A percentile compares a stretch with the other conserved stretches of the same genome.
Evolutionary conservation across 2,888 invertebrate genomes (phyloP).

Genomic region (Lasioglossum marginatum): DNA sequence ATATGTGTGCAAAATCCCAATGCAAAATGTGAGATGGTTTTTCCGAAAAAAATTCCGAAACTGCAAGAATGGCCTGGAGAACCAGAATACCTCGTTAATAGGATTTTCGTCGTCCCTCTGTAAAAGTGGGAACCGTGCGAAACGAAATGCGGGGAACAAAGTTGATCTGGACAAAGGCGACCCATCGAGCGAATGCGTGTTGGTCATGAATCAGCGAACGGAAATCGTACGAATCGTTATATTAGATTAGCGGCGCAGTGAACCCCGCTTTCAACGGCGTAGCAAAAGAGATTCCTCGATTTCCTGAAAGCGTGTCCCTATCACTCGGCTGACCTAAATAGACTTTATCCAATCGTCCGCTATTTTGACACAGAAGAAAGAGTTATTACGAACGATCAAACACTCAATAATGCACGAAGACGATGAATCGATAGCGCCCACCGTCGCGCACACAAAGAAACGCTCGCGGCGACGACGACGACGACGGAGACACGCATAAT

Average conservation of each 20-base stretch:
- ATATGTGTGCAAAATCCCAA: too few relatives aligned
- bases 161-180: slow-evolving; percentile 17
- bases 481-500: background rate
- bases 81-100: background rate
- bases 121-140: background rate
- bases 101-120: background rate
- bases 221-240: slow-evolving; percentile 31
- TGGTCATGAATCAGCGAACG: slow-evolving; percentile 15
- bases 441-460: background rate
- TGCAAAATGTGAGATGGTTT: too few relatives aligned
- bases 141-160: background rate
- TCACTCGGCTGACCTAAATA: slow-evolving; percentile 3
- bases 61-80: too few relatives aligned
- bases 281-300: background rate
- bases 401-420: background rate
- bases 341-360: background rate
- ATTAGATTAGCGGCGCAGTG: slow-evolving; percentile 41
- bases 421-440: background rate
- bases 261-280: slow-evolving; percentile 4
- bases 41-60: too few relatives aligned
- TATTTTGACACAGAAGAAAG: background rate
- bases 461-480: background rate
- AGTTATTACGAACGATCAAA: slow-evolving; percentile 8
- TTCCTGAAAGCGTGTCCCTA: background rate
- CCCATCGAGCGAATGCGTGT: slow-evolving; percentile 1